A percentile compares a stretch with the other conserved stretches of the same genome.
Conservation (phyloP, 2,113 vertebrate genomes). For the Tylochromis polylepis region DNA sequence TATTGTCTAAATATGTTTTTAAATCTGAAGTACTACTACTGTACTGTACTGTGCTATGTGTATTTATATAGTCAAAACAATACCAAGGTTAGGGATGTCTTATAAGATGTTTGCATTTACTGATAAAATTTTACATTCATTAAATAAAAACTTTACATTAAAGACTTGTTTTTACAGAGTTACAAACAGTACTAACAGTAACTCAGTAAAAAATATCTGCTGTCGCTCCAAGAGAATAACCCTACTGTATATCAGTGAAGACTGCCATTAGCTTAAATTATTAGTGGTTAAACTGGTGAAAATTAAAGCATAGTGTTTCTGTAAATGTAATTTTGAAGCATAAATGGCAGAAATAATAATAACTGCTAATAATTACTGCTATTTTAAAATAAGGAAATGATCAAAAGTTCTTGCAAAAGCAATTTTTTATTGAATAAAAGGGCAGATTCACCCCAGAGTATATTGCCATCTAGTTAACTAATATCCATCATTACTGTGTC, state of each 20-base stretch:
- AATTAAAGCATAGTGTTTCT: background rate
- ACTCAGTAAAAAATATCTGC: background rate
- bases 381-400: background rate
- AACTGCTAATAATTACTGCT: too few relatives aligned
- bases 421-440: background rate
- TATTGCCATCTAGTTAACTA: background rate
- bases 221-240: background rate
- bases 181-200: background rate
- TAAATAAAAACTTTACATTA: background rate
- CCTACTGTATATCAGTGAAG: background rate
- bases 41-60: background rate
- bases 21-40: background rate
- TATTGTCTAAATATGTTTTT: background rate
- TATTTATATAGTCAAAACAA: background rate
- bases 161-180: background rate
- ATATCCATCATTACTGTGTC: background rate
- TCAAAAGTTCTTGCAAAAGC: background rate
- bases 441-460: background rate
- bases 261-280: background rate
- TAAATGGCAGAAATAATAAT: background rate
- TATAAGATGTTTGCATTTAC: too few relatives aligned
- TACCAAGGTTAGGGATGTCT: background rate
- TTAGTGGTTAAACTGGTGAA: background rate
- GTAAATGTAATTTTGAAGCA: background rate
- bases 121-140: too few relatives aligned